Percentiles rank a stretch among this genome's conserved stretches.
phyloP scores from a whole-genome alignment of 2,888 invertebrate genomes.

The Eupithecia centaureata region DNA sequence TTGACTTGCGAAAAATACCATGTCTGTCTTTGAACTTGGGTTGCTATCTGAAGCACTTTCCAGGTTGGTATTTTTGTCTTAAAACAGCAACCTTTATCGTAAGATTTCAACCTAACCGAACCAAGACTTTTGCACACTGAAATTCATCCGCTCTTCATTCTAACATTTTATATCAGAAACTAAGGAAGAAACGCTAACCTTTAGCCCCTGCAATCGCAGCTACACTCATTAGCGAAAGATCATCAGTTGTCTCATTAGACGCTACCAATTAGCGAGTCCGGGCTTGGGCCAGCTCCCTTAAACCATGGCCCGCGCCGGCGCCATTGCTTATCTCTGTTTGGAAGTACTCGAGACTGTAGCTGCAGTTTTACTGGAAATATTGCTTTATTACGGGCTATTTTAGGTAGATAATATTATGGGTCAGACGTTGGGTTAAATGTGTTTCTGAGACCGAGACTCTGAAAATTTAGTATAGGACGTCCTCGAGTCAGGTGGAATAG shows the following conservation, averaged over 20 bases:
- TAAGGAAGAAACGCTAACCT: constrained; percentile 15
- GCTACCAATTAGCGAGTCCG: constrained; percentile 69
- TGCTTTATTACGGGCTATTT: neutral
- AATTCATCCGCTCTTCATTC: neutral
- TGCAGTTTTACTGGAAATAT: neutral
- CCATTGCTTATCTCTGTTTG: constrained; percentile 3
- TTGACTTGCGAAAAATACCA: neutral
- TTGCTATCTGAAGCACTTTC: neutral
- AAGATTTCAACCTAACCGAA: too few species aligned
- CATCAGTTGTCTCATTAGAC: constrained; percentile 77
- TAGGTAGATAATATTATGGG: neutral
- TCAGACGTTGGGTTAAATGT: too few species aligned
- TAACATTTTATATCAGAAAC: neutral
- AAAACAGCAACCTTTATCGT: neutral
- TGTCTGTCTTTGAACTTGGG: neutral
- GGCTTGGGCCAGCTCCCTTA: constrained; percentile 36
- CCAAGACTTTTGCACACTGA: too few species aligned
- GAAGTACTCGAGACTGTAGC: neutral
- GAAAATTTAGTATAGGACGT: too few species aligned
- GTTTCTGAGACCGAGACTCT: too few species aligned
- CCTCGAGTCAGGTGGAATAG: too few species aligned
- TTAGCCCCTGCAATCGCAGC: constrained; percentile 23
- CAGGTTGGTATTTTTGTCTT: neutral
- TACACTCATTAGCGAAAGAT: constrained; percentile 69
- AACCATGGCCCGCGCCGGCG: neutral